A percentile compares a stretch with the other conserved stretches of the same genome.
Conservation (phyloP, 2,797 vertebrate species). For the Fistularia commersonii region DNA sequence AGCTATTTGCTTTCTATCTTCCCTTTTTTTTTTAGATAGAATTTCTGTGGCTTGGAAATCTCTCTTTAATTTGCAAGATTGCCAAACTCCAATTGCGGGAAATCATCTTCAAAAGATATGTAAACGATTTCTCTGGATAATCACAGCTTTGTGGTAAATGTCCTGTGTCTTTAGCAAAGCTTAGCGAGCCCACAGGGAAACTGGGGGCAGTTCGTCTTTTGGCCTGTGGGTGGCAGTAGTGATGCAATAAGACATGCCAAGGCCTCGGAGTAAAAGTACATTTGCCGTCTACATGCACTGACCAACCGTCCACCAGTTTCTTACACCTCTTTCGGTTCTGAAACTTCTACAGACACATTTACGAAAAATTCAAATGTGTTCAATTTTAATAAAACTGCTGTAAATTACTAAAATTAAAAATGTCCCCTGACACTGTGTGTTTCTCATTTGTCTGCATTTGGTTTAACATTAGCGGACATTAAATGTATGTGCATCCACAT, state of each 20-base stretch:
- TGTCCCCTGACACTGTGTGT: too few species aligned
- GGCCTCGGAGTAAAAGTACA: not conserved
- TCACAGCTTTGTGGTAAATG: not conserved
- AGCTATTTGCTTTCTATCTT: too few species aligned
- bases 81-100: not conserved
- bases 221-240: constrained; percentile 75
- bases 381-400: not conserved
- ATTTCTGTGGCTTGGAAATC: too few species aligned
- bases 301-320: not conserved
- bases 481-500: too few species aligned
- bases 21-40: too few species aligned
- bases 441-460: too few species aligned
- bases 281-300: not conserved
- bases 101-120: constrained; percentile 1
- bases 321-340: too few species aligned
- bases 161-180: not conserved
- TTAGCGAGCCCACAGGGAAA: not conserved
- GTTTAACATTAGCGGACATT: too few species aligned
- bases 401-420: too few species aligned
- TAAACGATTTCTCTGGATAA: not conserved
- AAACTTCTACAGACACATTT: too few species aligned
- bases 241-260: constrained; percentile 46
- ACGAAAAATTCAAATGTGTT: not conserved
- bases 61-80: not conserved
- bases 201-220: constrained; percentile 13